Percentiles rank a stretch among this genome's conserved stretches.
These are phyloP conservation scores for Psix sp. DNA, from an alignment of 1,140 invertebrate genomes.

Conservation along the genomic window DNA sequence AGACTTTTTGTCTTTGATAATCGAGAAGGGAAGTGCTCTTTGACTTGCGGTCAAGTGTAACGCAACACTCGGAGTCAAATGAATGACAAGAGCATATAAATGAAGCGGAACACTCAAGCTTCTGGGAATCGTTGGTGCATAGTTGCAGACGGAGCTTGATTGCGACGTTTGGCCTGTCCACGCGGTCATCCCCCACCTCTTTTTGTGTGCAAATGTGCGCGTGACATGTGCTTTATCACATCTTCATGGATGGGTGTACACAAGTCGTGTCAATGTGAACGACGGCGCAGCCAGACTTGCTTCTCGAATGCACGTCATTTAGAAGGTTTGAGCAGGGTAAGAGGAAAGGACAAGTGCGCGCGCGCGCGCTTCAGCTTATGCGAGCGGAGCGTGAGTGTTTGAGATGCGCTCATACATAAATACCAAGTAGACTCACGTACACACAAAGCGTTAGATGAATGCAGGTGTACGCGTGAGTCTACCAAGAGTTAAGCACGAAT, in stretches of 20 bases:
- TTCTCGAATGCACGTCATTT: conserved; percentile 14
- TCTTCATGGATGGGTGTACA: conserved; percentile 21
- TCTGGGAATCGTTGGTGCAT: conserved; percentile 51
- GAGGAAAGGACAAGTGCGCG: conserved; percentile 16
- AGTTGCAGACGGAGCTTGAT: conserved; percentile 8
- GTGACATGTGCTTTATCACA: conserved; percentile 48
- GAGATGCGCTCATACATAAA: conserved; percentile 40
- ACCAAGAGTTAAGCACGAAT: conserved; percentile 33
- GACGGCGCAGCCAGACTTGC: conserved; percentile 17
- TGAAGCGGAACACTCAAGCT: conserved; percentile 45
- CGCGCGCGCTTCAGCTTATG: conserved; percentile 26
- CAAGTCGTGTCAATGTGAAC: conserved; percentile 17
- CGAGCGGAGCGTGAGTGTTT: conserved; percentile 26
- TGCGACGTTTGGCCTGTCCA: conserved; percentile 29
- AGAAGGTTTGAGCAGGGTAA: not conserved
- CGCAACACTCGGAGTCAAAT: conserved; percentile 31
- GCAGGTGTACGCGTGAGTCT: conserved; percentile 20
- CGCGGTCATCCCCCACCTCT: not conserved
- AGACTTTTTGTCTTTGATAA: conserved; percentile 18
- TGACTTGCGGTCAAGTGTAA: conserved; percentile 30
- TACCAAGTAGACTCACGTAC: conserved; percentile 16
- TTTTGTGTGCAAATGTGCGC: conserved; percentile 25
- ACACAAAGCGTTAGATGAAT: conserved; percentile 21
- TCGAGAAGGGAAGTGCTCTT: conserved; percentile 31
- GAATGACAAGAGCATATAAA: conserved; percentile 48